Percentiles rank a stretch among this genome's conserved stretches.
phyloP scores from a whole-genome alignment of 2,113 vertebrate species.

The Ceyx melanurus region DNA sequence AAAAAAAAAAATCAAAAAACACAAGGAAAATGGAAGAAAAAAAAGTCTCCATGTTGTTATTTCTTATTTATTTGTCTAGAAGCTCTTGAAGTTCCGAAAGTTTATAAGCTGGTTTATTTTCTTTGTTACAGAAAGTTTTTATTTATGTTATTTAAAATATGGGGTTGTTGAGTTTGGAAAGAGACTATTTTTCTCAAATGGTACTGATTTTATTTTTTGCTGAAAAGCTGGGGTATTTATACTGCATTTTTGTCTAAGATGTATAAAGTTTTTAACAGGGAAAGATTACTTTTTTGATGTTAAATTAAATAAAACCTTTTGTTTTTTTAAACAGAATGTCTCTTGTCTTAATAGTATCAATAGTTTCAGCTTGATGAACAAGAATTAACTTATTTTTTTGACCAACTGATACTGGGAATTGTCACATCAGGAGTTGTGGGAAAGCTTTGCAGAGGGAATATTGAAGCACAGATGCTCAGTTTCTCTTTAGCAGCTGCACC shows the following conservation, averaged over 20 bases:
- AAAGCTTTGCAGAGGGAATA: not conserved
- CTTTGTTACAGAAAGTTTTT: constrained; percentile 56
- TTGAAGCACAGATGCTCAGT: not conserved
- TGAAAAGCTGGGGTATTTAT: constrained; percentile 77
- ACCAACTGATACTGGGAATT: not conserved
- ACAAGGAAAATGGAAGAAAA: not conserved
- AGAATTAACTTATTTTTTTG: not conserved
- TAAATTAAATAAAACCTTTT: constrained; percentile 73
- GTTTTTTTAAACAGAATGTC: constrained; percentile 59
- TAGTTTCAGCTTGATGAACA: not conserved
- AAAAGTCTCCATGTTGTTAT: constrained; percentile 35
- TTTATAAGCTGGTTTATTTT: not conserved
- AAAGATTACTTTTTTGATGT: constrained; percentile 69
- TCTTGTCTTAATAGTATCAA: constrained; percentile 51
- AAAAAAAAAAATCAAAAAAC: not conserved
- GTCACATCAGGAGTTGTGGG: not conserved
- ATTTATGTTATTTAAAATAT: constrained; percentile 77
- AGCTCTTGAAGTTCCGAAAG: constrained; percentile 42
- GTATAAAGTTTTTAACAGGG: constrained; percentile 77
- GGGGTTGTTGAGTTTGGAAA: constrained; percentile 49
- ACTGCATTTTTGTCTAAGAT: constrained; percentile 76
- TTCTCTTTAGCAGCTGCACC: not conserved
- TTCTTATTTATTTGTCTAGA: constrained; percentile 70
- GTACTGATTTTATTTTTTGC: constrained; percentile 77
- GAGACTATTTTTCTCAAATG: constrained; percentile 72